A percentile compares a stretch with the other conserved stretches of the same genome.
Conservation (phyloP, 2,888 invertebrate species). For the Lasioglossum figueresi region DNA sequence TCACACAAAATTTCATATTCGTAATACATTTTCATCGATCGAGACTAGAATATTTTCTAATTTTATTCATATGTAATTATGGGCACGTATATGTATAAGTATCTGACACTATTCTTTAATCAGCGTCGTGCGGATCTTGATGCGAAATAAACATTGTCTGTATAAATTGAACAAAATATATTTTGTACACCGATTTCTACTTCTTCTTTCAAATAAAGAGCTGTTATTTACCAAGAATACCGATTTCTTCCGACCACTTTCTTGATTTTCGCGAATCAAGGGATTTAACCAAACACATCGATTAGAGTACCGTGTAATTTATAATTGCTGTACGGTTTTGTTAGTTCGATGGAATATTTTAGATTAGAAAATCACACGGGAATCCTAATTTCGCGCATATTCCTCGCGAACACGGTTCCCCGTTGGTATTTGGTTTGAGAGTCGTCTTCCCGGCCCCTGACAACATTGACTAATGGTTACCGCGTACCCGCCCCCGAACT, state of each 20-base stretch:
- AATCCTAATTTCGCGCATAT: conserved; percentile 45
- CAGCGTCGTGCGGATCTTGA: background rate
- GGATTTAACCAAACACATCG: no score
- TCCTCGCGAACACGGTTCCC: conserved; percentile 16
- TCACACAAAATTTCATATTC: no score
- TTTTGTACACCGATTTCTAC: no score
- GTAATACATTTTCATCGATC: no score
- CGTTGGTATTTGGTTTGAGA: conserved; percentile 58
- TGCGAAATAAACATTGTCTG: background rate
- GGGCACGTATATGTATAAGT: background rate
- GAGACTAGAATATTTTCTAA: no score
- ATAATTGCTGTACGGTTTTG: background rate
- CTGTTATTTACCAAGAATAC: no score
- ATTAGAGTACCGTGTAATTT: background rate
- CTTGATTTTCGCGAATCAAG: no score
- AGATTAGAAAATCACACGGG: conserved; percentile 16
- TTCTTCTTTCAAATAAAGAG: no score
- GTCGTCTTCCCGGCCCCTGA: conserved; percentile 65
- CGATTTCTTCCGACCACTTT: no score
- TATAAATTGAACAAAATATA: no score
- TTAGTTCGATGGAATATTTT: background rate
- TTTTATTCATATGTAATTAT: no score
- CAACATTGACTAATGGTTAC: conserved; percentile 77
- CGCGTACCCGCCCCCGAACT: conserved; percentile 75
- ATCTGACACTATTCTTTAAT: background rate